Evolutionary conservation across 2,888 invertebrate genomes (phyloP).

Genomic region (Tipula helvola): DNA sequence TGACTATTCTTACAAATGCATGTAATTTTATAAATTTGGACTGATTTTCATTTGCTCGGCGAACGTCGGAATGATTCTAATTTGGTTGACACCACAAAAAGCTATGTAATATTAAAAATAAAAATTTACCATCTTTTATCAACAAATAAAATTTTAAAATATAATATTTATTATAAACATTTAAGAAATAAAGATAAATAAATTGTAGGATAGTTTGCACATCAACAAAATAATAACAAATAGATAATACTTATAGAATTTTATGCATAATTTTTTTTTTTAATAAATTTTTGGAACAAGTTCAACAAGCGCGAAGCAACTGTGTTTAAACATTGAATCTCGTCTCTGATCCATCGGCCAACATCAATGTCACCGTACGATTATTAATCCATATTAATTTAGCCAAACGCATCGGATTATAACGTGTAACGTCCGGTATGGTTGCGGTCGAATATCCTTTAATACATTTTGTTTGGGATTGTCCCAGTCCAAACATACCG

Average conservation of each 20-base stretch:
- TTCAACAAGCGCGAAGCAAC: background rate
- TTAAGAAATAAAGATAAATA: background rate
- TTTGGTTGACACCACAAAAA: too few relatives aligned
- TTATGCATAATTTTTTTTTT: background rate
- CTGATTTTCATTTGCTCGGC: too few relatives aligned
- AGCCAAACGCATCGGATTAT: slow-evolving; percentile 82
- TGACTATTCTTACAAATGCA: too few relatives aligned
- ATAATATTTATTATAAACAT: background rate
- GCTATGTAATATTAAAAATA: too few relatives aligned
- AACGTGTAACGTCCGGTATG: slow-evolving; percentile 72
- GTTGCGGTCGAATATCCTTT: slow-evolving; percentile 91
- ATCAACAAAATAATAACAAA: background rate
- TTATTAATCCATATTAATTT: slow-evolving; percentile 93
- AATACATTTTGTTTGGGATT: slow-evolving; percentile 91
- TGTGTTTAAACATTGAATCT: slow-evolving; percentile 57
- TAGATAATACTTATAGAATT: background rate
- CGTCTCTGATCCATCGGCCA: slow-evolving; percentile 91
- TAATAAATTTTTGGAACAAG: background rate
- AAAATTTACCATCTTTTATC: background rate
- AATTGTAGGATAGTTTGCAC: background rate
- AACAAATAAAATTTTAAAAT: background rate
- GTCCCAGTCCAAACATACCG: slow-evolving; percentile 94
- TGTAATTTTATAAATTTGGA: too few relatives aligned
- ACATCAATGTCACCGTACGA: slow-evolving; percentile 82
- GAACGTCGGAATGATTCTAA: too few relatives aligned